Conservation (phyloP, 2,888 invertebrate genomes). For the Xanthorhoe designata region DNA sequence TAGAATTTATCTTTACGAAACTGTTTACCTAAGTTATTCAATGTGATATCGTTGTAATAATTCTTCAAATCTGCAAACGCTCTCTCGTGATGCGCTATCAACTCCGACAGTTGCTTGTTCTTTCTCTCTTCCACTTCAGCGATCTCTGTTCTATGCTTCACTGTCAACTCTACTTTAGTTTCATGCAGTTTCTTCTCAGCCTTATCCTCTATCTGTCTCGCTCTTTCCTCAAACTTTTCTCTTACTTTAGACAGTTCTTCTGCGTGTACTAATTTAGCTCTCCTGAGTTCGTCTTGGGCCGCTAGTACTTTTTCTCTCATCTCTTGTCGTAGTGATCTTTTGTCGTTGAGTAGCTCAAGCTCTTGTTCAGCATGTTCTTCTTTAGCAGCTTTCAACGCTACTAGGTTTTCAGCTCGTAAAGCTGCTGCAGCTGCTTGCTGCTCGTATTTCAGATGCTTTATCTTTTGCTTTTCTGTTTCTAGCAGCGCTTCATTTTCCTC, state of each 20-base stretch:
- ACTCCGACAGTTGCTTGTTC: slow-evolving; percentile 92
- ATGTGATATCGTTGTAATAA: slow-evolving; percentile 97
- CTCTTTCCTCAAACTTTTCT: slow-evolving; percentile 78
- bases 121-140: slow-evolving; percentile 96
- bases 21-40: slow-evolving; percentile 92
- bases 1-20: slow-evolving; percentile 3
- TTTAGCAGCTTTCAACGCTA: slow-evolving; percentile 92
- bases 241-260: slow-evolving; percentile 88
- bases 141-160: slow-evolving; percentile 92
- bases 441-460: slow-evolving; percentile 96
- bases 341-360: slow-evolving; percentile 90
- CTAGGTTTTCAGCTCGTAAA: slow-evolving; percentile 93
- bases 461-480: slow-evolving; percentile 96
- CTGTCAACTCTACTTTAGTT: slow-evolving; percentile 89
- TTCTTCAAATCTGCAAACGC: slow-evolving; percentile 96
- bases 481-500: slow-evolving; percentile 95
- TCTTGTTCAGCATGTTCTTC: slow-evolving; percentile 93
- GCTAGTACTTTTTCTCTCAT: slow-evolving; percentile 89
- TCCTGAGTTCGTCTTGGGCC: slow-evolving; percentile 90
- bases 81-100: slow-evolving; percentile 93
- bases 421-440: slow-evolving; percentile 94
- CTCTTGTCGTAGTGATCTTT: slow-evolving; percentile 87
- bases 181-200: slow-evolving; percentile 90
- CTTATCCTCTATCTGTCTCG: slow-evolving; percentile 84
- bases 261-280: slow-evolving; percentile 90